These are phyloP conservation scores for Circaetus gallicus DNA, from an alignment of 2,113 vertebrate genomes.

Conservation along the genomic window DNA sequence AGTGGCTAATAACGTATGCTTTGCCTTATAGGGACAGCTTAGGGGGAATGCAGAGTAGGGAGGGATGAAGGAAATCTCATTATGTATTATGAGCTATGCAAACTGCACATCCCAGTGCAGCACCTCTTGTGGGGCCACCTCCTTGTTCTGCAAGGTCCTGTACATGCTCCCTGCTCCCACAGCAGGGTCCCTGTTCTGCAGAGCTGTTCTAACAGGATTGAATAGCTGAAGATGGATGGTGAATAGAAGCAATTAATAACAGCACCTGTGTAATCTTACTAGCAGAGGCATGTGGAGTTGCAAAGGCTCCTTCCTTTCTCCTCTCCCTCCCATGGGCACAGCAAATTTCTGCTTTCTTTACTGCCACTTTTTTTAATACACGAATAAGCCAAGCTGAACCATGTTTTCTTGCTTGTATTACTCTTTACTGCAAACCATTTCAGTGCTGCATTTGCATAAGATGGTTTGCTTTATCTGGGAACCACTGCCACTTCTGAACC, in stretches of 20 bases:
- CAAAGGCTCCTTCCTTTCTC: background rate
- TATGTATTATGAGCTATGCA: background rate
- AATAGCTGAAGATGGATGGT: background rate
- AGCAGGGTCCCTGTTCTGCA: background rate
- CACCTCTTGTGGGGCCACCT: background rate
- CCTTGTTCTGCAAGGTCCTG: background rate
- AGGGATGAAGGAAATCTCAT: background rate
- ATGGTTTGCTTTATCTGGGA: background rate
- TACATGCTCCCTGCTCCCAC: rapidly evolving
- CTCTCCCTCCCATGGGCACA: background rate
- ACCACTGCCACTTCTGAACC: background rate
- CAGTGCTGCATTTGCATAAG: background rate
- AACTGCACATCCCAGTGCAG: background rate
- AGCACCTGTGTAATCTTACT: background rate
- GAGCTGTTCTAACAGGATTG: background rate
- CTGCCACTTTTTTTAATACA: background rate
- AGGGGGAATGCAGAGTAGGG: background rate
- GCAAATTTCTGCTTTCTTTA: background rate
- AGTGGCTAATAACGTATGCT: background rate
- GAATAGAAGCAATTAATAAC: background rate
- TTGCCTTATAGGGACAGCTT: background rate
- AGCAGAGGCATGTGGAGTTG: background rate
- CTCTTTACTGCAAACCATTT: background rate
- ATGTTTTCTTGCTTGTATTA: background rate
- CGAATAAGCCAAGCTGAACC: background rate